phyloP scores from a whole-genome alignment of 1,140 invertebrate genomes.

The Pachypeltis micranthus region DNA sequence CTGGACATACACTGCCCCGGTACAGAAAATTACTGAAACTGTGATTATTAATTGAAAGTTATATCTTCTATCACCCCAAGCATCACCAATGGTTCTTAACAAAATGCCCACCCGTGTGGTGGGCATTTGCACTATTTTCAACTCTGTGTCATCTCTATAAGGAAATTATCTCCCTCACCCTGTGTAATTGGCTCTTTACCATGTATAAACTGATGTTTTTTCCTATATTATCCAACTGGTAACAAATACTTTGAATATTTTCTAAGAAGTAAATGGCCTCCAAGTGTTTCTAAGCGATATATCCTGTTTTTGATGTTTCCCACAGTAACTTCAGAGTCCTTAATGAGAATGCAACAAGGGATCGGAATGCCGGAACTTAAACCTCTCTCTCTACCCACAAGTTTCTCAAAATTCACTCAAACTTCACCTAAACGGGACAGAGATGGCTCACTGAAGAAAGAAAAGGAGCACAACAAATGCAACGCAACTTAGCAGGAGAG shows the following conservation, averaged over 20 bases:
- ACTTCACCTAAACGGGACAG: constrained; percentile 12
- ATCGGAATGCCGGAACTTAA: constrained; percentile 8
- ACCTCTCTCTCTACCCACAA: not conserved
- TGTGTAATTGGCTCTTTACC: not conserved
- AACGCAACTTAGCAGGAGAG: constrained; percentile 13
- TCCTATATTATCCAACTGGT: no score
- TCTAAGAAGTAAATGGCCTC: not conserved
- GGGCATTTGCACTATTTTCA: no score
- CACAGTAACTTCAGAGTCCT: constrained; percentile 16
- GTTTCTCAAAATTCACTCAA: constrained; percentile 12
- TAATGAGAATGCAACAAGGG: constrained; percentile 16
- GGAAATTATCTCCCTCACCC: not conserved
- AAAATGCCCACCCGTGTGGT: no score
- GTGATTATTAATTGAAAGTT: no score
- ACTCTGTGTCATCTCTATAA: not conserved
- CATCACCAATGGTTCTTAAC: no score
- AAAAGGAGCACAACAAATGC: not conserved
- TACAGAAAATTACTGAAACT: no score
- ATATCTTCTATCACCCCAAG: no score
- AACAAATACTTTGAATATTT: no score
- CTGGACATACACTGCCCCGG: no score
- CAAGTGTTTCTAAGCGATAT: no score
- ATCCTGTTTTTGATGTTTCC: not conserved
- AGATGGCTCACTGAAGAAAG: not conserved
- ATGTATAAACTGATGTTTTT: not conserved